Base-by-base conservation (phyloP, 2,113 vertebrate genomes). In the Brachypodius melanocephalos region DNA sequence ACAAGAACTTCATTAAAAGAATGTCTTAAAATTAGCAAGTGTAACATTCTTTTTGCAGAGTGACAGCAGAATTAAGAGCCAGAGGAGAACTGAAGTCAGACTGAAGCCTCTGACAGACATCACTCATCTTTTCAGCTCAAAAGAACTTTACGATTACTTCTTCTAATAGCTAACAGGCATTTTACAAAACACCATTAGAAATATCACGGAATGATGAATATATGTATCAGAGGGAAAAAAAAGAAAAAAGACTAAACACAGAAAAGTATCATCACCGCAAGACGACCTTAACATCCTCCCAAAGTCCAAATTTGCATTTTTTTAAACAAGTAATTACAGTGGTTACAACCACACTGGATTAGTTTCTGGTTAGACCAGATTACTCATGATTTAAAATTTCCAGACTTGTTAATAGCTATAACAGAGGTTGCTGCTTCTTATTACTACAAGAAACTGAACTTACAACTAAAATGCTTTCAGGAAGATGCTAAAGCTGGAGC, bases 331-430 rank as follows among this genome's bases (percentile, higher is more conserved):
- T 78, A 94, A 88, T 87, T 90, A 84, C 80, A 88, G 92, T 74
- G 73, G 61, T 75, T 90, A 92, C 40, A 85, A 89, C 82, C 94
- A 77, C 85, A 88, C 5, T 80, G 51, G 31, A 49, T 92, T 84
- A 78, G 48, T 63, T 90, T 84, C 88, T 96, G 85, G 85, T 94
- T 84, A 90, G 68, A 84, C 69, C 26, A 75, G 68, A 93, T 96
- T 94, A 96, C 52, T 96, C 80, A 88, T 73, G 68, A 94, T 93
- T 92, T 90, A 49, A 93, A 89, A 87, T 90, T 78, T 89, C 74
- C 88, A 96, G 73, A 65, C 69, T 74, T 75, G 45, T 68, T 92
- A 94, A 92, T 82, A 83, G 79, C 49, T 95, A 32, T 75, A 96
- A 68, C 90, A 92, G 92, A 93, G 89, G 61, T 25, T 57, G 38